Conservation (phyloP, 2,888 invertebrate species). For the Nephrocerus scutellatus region DNA sequence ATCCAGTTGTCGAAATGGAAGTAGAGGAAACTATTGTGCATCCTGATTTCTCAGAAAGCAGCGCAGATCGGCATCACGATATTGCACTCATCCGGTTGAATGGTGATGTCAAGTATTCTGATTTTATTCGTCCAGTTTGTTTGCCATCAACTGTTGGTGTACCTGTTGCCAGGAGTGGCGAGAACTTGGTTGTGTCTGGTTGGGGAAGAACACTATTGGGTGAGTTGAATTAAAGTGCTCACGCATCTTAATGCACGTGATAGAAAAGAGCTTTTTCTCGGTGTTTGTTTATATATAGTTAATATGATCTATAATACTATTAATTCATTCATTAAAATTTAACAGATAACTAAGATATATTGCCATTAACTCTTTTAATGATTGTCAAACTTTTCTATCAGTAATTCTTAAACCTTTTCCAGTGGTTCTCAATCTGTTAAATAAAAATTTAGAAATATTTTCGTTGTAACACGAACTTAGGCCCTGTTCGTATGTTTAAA, state of each 20-base stretch:
- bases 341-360: neutral
- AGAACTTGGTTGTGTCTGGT: conserved; percentile 53
- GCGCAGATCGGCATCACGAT: conserved; percentile 58
- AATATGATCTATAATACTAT: no score
- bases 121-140: conserved; percentile 57
- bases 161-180: conserved; percentile 38
- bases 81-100: conserved; percentile 63
- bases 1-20: conserved; percentile 53
- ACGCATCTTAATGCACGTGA: no score
- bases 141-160: conserved; percentile 48
- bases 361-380: no score
- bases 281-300: neutral
- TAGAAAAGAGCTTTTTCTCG: no score
- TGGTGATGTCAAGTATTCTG: conserved; percentile 50
- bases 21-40: conserved; percentile 60
- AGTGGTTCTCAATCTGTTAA: no score
- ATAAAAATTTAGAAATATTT: no score
- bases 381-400: no score
- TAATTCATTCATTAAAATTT: neutral
- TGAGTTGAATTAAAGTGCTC: conserved; percentile 20
- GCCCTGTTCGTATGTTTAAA: no score
- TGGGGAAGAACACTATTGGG: conserved; percentile 56
- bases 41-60: conserved; percentile 54
- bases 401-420: no score
- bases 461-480: no score